Evolutionary conservation across 2,888 invertebrate species (phyloP).

Genomic region (Melanotus villosus): DNA sequence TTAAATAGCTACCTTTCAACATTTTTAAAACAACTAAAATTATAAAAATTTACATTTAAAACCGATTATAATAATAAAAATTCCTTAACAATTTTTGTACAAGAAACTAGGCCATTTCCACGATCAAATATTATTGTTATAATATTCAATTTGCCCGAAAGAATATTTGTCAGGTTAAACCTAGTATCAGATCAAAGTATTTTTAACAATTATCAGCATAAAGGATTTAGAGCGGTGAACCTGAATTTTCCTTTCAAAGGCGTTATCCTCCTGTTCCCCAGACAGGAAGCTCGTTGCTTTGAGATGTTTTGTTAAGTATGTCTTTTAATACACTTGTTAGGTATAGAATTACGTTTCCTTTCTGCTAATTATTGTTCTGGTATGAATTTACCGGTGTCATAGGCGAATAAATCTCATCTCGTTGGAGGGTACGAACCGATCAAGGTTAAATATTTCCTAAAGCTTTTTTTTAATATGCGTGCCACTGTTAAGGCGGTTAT

Average conservation of each 20-base stretch:
- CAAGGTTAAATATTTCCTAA: conserved; percentile 22
- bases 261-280: conserved; percentile 22
- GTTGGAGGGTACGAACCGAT: not conserved
- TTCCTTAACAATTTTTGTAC: no score
- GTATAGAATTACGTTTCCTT: conserved; percentile 48
- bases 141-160: no score
- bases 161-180: no score
- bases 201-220: not conserved
- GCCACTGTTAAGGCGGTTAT: not conserved
- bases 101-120: no score
- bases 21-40: not conserved
- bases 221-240: conserved; percentile 11
- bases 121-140: no score
- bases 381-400: conserved; percentile 29
- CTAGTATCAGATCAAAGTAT: no score
- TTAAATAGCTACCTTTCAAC: not conserved
- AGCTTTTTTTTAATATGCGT: no score
- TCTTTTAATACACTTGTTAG: conserved; percentile 43
- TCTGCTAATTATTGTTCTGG: conserved; percentile 41
- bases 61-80: no score
- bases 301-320: conserved; percentile 39
- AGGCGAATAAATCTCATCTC: conserved; percentile 8
- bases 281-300: conserved; percentile 42
- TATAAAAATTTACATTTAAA: not conserved
- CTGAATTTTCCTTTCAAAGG: conserved; percentile 14